Conservation (phyloP, 2,113 vertebrate genomes). For the Triplophysa rosa region DNA sequence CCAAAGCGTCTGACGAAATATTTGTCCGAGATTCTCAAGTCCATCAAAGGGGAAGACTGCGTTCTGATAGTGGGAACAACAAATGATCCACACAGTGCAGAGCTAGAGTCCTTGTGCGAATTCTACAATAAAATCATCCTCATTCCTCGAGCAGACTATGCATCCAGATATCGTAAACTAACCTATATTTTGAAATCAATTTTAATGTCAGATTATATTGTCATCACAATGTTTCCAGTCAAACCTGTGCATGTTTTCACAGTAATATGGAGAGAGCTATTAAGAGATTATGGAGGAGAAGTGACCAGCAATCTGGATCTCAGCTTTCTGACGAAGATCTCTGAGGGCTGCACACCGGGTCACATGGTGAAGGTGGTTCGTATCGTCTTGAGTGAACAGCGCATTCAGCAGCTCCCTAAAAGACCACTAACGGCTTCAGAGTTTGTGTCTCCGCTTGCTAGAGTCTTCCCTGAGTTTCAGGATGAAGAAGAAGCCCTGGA, state of each 20-base stretch:
- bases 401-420: slow-evolving; percentile 64
- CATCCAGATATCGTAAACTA: slow-evolving; percentile 73
- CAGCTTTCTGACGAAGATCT: slow-evolving; percentile 77
- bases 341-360: slow-evolving; percentile 78
- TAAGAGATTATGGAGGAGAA: slow-evolving; percentile 65
- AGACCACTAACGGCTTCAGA: slow-evolving; percentile 59
- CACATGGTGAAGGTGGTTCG: slow-evolving; percentile 64
- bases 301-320: slow-evolving; percentile 69
- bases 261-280: slow-evolving; percentile 81
- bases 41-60: slow-evolving; percentile 74
- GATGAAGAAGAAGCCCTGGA: slow-evolving; percentile 79
- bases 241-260: neutral
- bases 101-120: slow-evolving; percentile 72
- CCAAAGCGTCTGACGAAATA: slow-evolving; percentile 82
- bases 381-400: slow-evolving; percentile 63
- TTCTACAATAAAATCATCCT: slow-evolving; percentile 76
- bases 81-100: slow-evolving; percentile 65
- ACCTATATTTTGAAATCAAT: neutral
- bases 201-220: neutral
- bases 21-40: slow-evolving; percentile 73
- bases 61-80: slow-evolving; percentile 79
- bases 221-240: neutral
- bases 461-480: slow-evolving; percentile 73
- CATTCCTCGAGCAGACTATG: slow-evolving; percentile 75
- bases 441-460: slow-evolving; percentile 71